These are phyloP conservation scores for Uromys caudimaculatus DNA, from an alignment of 2,797 vertebrate species.

Conservation along the genomic window DNA sequence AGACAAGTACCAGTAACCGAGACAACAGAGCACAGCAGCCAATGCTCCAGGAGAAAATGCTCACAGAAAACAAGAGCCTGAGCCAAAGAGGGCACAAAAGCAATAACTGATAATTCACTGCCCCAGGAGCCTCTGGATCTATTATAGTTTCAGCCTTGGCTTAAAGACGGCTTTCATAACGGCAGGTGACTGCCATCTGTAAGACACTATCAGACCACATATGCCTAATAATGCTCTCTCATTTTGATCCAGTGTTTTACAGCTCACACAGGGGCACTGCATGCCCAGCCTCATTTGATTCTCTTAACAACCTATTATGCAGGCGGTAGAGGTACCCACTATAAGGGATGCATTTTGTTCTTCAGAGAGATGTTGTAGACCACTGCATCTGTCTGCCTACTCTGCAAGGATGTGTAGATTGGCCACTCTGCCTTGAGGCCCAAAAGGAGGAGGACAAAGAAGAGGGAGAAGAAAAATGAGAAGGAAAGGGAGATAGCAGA, in stretches of 20 bases:
- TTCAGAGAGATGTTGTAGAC: neutral
- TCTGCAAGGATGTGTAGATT: accelerated
- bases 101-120: neutral
- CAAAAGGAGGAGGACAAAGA: too few species aligned
- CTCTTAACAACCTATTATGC: conserved; percentile 64
- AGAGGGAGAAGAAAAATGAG: neutral
- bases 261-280: conserved; percentile 48
- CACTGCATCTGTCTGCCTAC: neutral
- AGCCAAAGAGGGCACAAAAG: neutral
- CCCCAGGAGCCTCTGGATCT: conserved; percentile 16
- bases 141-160: conserved; percentile 7
- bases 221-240: conserved; percentile 68
- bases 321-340: neutral
- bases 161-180: conserved; percentile 41
- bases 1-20: neutral
- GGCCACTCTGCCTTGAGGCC: neutral
- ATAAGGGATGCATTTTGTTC: neutral
- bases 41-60: neutral
- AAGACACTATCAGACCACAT: conserved; percentile 66
- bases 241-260: conserved; percentile 58
- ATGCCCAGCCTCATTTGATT: conserved; percentile 64
- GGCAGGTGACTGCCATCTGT: conserved; percentile 71
- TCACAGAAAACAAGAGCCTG: neutral
- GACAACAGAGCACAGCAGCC: neutral
- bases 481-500: neutral